These are phyloP conservation scores for Drosophila santomea DNA, from an alignment of 1,140 invertebrate genomes.

Conservation along the genomic window DNA sequence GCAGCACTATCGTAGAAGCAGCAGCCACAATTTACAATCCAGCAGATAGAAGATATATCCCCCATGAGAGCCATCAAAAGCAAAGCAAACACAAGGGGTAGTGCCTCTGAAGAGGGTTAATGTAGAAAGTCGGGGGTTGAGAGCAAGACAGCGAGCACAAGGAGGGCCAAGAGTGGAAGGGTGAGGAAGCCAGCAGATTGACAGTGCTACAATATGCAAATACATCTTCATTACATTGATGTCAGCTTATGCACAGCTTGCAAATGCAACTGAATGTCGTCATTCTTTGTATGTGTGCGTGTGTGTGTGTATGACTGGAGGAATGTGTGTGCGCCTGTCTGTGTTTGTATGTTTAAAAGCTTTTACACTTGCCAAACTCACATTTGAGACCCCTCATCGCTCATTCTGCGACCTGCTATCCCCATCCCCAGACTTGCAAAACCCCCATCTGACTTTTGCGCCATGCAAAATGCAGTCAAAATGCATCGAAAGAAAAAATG, in stretches of 20 bases:
- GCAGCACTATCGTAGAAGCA: constrained; percentile 16
- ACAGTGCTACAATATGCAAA: constrained; percentile 82
- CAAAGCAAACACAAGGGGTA: constrained; percentile 55
- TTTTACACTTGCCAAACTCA: constrained; percentile 79
- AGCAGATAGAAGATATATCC: constrained; percentile 18
- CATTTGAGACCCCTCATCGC: constrained; percentile 47
- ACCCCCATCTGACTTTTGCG: constrained; percentile 66
- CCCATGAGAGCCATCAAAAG: constrained; percentile 68
- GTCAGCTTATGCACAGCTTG: constrained; percentile 78
- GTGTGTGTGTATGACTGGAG: not conserved
- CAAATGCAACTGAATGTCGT: constrained; percentile 28
- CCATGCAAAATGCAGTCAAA: constrained; percentile 41
- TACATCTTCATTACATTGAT: constrained; percentile 84
- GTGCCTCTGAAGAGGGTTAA: constrained; percentile 23
- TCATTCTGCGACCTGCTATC: constrained; percentile 7
- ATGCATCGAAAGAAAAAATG: not conserved
- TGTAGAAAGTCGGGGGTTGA: not conserved
- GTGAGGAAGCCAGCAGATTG: constrained; percentile 49
- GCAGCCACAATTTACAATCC: constrained; percentile 12
- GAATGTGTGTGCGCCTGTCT: constrained; percentile 5
- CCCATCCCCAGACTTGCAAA: not conserved
- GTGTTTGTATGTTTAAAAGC: constrained; percentile 77
- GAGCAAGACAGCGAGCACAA: not conserved
- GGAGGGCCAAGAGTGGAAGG: not conserved
- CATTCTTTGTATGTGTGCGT: not conserved